Evolutionary conservation across 2,888 invertebrate species (phyloP), one percentile per base, ranked within the genome.

Genomic region (Habrosyne pyritoides): DNA sequence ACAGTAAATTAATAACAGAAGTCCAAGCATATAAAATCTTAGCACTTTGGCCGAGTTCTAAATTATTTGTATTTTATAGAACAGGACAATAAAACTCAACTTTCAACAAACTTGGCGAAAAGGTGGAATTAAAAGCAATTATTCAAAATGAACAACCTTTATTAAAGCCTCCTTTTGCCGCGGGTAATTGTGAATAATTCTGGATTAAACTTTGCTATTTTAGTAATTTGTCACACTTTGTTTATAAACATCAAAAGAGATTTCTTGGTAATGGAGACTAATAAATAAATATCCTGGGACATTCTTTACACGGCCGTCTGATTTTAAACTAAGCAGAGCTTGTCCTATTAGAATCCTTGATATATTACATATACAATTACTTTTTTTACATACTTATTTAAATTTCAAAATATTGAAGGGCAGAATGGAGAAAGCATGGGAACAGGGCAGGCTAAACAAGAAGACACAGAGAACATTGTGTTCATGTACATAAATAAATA

Each of bases 41-140:
- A 21, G 8, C 6, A 6, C 47, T 21, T 22, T 1, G 8, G 18
- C 18, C 14, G 42, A 42, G 48, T 48, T 48, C n/a, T 8, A 48
- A 48, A 48, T 48, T 14, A 14, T 48, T 48, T 24, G n/a, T 24
- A n/a, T n/a, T n/a, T n/a, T 8, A 48, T 18, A 42, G 6, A 22
- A 22, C 10, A 22, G 48, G 26, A 48, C 47, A 22, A 24, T 24
- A 14, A 24, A 48, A 48, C n/a, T 26, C 3, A 48, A 48, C 47
- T 48, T 48, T 48, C 24, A 26, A 48, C 48, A 24, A 48, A 48
- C 48, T 48, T 26, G 21, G 8, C 10, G 24, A 48, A 48, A 12
- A 48, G 48, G 48, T 48, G 48, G 21, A 24, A 48, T 48, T 21
- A 48, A 24, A 48, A 22, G 48, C 24, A 26, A 48, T 48, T 48